Evolutionary conservation across 2,888 invertebrate species (phyloP).

Genomic region (Hirtodrosophila cameraria): DNA sequence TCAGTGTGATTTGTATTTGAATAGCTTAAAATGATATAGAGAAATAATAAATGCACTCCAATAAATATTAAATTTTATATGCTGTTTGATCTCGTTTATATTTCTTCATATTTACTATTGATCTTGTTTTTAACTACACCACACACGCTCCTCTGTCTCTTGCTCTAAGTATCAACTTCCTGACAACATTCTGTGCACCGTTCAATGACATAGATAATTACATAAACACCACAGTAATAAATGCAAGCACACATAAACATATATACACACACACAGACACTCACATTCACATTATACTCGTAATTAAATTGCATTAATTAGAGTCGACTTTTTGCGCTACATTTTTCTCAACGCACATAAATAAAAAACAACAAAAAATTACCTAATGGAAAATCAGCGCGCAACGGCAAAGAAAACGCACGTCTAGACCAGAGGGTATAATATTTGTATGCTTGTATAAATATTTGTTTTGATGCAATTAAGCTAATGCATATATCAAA

Average conservation of each 20-base stretch:
- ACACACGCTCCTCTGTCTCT: no score
- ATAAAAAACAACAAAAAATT: slow-evolving; percentile 45
- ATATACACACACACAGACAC: slow-evolving; percentile 16
- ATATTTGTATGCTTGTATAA: not conserved
- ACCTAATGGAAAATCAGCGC: slow-evolving; percentile 56
- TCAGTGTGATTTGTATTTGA: no score
- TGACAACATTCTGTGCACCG: slow-evolving; percentile 62
- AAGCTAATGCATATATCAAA: slow-evolving; percentile 32
- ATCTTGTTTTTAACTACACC: slow-evolving; percentile 13
- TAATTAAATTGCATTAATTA: slow-evolving; percentile 78
- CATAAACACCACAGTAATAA: slow-evolving; percentile 54
- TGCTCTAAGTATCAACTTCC: slow-evolving; percentile 54
- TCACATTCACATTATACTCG: slow-evolving; percentile 20
- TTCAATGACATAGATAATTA: slow-evolving; percentile 75
- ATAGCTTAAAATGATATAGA: not conserved
- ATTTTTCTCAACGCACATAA: slow-evolving; percentile 44
- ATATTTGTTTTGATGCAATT: slow-evolving; percentile 44
- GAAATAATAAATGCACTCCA: not conserved
- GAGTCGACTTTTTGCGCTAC: slow-evolving; percentile 68
- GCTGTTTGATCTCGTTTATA: slow-evolving; percentile 1
- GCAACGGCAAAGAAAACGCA: slow-evolving; percentile 11
- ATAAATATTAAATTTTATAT: slow-evolving; percentile 14
- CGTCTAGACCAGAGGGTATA: slow-evolving; percentile 18
- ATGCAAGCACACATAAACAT: slow-evolving; percentile 11
- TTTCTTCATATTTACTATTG: slow-evolving; percentile 16